Evolutionary conservation across 2,797 vertebrate genomes (phyloP), one percentile per base, ranked within the genome.

Genomic region (Lepilemur ruficaudatus): DNA sequence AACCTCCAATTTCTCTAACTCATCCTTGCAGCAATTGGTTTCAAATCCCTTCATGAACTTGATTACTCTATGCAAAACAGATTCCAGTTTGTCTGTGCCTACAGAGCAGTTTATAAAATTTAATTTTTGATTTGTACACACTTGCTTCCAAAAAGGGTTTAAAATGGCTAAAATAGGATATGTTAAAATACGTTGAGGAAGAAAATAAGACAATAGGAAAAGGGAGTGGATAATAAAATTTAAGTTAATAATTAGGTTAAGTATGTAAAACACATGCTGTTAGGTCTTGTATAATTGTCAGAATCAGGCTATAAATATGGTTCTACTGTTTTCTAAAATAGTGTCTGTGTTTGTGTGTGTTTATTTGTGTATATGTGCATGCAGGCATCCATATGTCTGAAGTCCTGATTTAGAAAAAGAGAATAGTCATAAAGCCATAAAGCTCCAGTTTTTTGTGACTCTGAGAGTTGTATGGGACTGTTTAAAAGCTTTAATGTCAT

Each of bases 401-500:
- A 15, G 23, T 70, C 5, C 43, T 80, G n/a, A 67, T 41, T 75
- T 91, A 50, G 18, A 82, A 76, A 91, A 63, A 38, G 9, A 93
- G 22, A 70, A 46, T 1, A 84, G 11, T 69, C 8, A 72, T 32
- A 67, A 79, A 72, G 18, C 13, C 14, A 23, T 7, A 59, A 32
- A 28, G 35, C 18, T 61, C 23, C n/a, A 81, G 14, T 41, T 35
- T 69, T 81, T 69, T 70, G 38, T 65, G 25, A 59, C 46, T 57
- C 12, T 38, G 11, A 93, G 69, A 83, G 13, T 43, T 84, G 35
- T 28, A 46, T 30, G 4, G 46, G 41, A 55, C 65, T 72, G 25
- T 70, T 79, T 86, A 93, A 93, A 76, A 81, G n/a, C 22, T 94
- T 86, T 93, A 87, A 78, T 55, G 28, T 14, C 59, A 67, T 28